Evolutionary conservation across 2,888 invertebrate genomes (phyloP).

Genomic region (Agriopis leucophaearia): DNA sequence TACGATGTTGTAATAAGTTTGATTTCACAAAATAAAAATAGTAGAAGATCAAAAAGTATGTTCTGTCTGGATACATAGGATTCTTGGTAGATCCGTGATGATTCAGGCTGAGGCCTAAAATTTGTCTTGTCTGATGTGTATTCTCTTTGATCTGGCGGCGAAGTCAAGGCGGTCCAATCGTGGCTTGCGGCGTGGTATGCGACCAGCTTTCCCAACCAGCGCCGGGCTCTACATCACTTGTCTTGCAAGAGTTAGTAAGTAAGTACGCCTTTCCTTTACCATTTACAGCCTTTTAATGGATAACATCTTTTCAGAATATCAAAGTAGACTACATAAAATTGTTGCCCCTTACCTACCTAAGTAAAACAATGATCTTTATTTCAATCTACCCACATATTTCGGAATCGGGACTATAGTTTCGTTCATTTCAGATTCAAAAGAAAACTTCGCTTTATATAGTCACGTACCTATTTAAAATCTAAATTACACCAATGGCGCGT

Average conservation of each 20-base stretch:
- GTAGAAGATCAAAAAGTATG: background rate
- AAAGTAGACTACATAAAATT: no score
- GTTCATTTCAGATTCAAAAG: background rate
- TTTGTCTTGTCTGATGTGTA: slow-evolving; percentile 38
- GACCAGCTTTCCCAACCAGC: slow-evolving; percentile 80
- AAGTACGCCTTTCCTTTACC: slow-evolving; percentile 6
- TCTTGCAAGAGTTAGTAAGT: slow-evolving; percentile 37
- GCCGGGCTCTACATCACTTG: slow-evolving; percentile 61
- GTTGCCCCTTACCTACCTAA: no score
- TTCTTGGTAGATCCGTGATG: background rate
- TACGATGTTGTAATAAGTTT: no score
- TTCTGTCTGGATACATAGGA: background rate
- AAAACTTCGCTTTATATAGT: background rate
- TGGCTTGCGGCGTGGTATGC: slow-evolving; percentile 74
- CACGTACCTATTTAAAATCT: slow-evolving; percentile 10
- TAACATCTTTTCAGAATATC: background rate
- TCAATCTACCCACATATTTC: slow-evolving; percentile 2
- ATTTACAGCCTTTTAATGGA: background rate
- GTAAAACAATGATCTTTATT: background rate
- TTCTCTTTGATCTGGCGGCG: slow-evolving; percentile 64
- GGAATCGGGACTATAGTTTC: no score
- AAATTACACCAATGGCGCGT: slow-evolving; percentile 21
- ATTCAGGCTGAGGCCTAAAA: background rate
- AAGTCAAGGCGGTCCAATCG: slow-evolving; percentile 69
- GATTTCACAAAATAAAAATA: no score